Evolutionary conservation across 2,113 vertebrate species (phyloP).

Genomic region (Macaca fascicularis): T2T-MFA8v1.1 NC_088381.1:166279501-166280000

Average conservation of each 20-base stretch:
- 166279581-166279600: no score
- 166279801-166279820: rapidly evolving
- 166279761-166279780: background rate
- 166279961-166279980: rapidly evolving
- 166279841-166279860: rapidly evolving
- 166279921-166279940: rapidly evolving
- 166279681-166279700: rapidly evolving
- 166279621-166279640: rapidly evolving
- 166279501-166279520: rapidly evolving
- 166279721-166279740: background rate
- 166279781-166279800: background rate
- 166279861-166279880: background rate
- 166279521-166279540: rapidly evolving
- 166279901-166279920: rapidly evolving
- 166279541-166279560: background rate
- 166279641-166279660: rapidly evolving
- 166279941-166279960: no score
- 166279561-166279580: no score
- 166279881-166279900: rapidly evolving
- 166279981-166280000: rapidly evolving
- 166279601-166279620: background rate
- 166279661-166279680: rapidly evolving
- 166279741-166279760: rapidly evolving
- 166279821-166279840: rapidly evolving
- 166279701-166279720: rapidly evolving